phyloP scores from a whole-genome alignment of 1,140 invertebrate species.

The Bombus consobrinus region DNA sequence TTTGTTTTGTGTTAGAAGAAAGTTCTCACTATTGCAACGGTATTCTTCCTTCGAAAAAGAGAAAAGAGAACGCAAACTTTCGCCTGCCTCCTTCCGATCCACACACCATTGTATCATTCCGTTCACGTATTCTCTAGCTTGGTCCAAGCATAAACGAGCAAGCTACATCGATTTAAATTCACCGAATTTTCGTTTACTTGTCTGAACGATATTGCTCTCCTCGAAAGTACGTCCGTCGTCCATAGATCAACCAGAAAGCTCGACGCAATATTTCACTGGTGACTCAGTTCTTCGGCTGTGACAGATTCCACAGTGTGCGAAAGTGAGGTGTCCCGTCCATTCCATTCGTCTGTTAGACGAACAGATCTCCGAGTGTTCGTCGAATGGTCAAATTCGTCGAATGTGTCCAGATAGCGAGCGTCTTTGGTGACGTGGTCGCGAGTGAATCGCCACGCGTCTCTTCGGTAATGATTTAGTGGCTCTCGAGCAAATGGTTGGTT shows the following conservation, averaged over 20 bases:
- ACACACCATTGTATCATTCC: background rate
- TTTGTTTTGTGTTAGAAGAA: background rate
- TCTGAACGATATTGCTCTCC: no score
- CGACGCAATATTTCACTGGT: background rate
- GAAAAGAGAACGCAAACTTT: background rate
- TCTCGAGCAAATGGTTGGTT: background rate
- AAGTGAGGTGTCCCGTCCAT: background rate
- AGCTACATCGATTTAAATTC: background rate
- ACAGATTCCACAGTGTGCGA: background rate
- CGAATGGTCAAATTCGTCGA: background rate
- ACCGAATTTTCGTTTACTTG: background rate
- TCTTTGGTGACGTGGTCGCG: background rate
- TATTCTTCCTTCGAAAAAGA: background rate
- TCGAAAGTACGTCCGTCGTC: background rate
- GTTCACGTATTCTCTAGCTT: background rate
- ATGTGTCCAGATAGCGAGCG: constrained; percentile 5
- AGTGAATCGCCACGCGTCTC: background rate
- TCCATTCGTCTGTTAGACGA: background rate
- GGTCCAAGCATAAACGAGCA: background rate
- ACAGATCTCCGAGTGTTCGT: background rate
- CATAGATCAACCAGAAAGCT: background rate
- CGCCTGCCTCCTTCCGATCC: background rate
- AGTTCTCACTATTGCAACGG: background rate
- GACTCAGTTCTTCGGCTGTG: background rate
- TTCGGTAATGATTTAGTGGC: constrained; percentile 10